Base-by-base conservation (phyloP, 2,797 vertebrate species). In the Rhincodon typus region DNA sequence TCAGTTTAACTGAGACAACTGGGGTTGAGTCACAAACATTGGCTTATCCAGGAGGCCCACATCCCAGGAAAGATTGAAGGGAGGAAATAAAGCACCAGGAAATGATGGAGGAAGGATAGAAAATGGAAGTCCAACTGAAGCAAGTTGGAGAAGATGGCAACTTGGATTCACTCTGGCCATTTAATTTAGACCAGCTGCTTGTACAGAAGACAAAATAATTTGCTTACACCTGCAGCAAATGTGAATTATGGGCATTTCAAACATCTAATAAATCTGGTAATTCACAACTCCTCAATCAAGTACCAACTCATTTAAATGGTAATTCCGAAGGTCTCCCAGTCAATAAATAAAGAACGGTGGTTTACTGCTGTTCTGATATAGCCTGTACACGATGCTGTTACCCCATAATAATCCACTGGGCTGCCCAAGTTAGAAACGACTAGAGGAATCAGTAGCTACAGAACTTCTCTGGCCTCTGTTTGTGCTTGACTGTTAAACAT, bases 281-380 rank as follows among this genome's bases (percentile, higher is more conserved):
- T 93, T 93, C 90, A 93, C 90, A 93, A 93, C 90, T 93, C 90
- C 90, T 93, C 90, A 93, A 93, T 93, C 90, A 93, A 93, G 90
- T 23, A 93, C 90, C 90, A 93, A 93, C 90, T 93, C 62, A 93
- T 93, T 67, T 93, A 93, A 93, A 93, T 93, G 90, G 90, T 93
- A 93, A 93, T 93, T 67, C 90, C 1, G 90, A 93, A 93, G 90
- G 90, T 42, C 90, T 93, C 62, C 90, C 10, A 93, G 90, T 67
- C 62, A 21, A 69, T 93, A 93, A 93, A 93, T 93, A 93, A 93
- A 67, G 90, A 93, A 69, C 10, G 3, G 62, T 69, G 46, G 62
- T 69, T 93, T 67, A 69, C 62, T 42, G 62, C 62, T 93, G 90
- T 69, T 93, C 90, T 27, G 8, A 93, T n/a, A 19, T 3, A 62